Evolutionary conservation across 2,888 invertebrate species (phyloP).

Genomic region (Lochmaea capreae): DNA sequence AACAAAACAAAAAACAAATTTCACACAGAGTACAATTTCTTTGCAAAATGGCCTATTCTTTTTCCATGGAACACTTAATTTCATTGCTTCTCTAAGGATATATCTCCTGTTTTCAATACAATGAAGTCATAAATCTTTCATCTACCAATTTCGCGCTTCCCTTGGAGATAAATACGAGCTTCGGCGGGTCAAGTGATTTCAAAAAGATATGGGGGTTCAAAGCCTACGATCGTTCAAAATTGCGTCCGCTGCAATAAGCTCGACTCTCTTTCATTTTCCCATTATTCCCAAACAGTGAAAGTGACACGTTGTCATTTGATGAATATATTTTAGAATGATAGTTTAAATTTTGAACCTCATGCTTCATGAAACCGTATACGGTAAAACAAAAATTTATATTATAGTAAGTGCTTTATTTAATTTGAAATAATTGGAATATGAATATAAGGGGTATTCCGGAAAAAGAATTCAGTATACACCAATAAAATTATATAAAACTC

Average conservation of each 20-base stretch:
- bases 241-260: slow-evolving; percentile 51
- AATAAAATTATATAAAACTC: too few relatives aligned
- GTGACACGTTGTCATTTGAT: slow-evolving; percentile 47
- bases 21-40: slow-evolving; percentile 1
- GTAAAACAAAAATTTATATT: too few relatives aligned
- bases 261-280: slow-evolving; percentile 46
- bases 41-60: slow-evolving; percentile 24
- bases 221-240: slow-evolving; percentile 53
- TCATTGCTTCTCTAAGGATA: slow-evolving; percentile 33
- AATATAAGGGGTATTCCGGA: too few relatives aligned
- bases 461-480: too few relatives aligned
- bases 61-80: slow-evolving; percentile 32
- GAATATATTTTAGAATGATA: slow-evolving; percentile 44
- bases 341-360: slow-evolving; percentile 39
- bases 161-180: slow-evolving; percentile 29
- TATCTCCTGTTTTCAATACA: slow-evolving; percentile 36
- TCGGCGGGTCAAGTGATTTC: slow-evolving; percentile 31
- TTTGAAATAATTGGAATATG: too few relatives aligned
- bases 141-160: slow-evolving; percentile 36
- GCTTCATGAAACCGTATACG: background rate
- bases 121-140: slow-evolving; percentile 35
- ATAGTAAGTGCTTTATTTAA: too few relatives aligned
- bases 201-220: slow-evolving; percentile 45
- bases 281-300: slow-evolving; percentile 50
- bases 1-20: background rate